These are phyloP conservation scores for Volucella inflata DNA, from an alignment of 2,888 invertebrate genomes.

Conservation along the genomic window DNA sequence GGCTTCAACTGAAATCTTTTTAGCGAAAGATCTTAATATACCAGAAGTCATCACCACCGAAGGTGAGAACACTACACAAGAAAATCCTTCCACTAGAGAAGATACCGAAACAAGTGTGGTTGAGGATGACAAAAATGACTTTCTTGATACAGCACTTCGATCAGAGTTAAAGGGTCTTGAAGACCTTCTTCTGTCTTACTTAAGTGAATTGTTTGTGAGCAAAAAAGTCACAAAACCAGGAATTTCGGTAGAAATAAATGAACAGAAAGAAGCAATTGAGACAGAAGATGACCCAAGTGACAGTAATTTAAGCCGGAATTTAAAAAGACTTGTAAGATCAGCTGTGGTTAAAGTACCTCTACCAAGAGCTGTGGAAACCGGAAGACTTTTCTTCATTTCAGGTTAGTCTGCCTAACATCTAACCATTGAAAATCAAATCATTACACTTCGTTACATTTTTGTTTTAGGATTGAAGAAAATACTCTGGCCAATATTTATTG, in stretches of 20 bases:
- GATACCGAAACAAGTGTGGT: not conserved
- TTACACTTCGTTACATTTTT: not conserved
- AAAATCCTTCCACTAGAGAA: not conserved
- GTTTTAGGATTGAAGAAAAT: slow-evolving; percentile 92
- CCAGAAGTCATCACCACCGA: no score
- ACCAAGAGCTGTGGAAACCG: slow-evolving; percentile 86
- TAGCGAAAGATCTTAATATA: no score
- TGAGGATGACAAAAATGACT: not conserved
- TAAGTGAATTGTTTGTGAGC: slow-evolving; percentile 74
- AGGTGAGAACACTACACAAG: no score
- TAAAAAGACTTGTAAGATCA: slow-evolving; percentile 83
- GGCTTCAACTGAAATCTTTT: no score
- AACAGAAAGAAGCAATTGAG: slow-evolving; percentile 82
- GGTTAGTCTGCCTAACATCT: slow-evolving; percentile 87
- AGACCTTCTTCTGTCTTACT: slow-evolving; percentile 79
- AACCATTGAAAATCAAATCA: not conserved
- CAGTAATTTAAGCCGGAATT: slow-evolving; percentile 85
- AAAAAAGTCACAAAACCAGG: slow-evolving; percentile 76
- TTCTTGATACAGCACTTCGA: slow-evolving; percentile 58
- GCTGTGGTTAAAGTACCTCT: slow-evolving; percentile 86
- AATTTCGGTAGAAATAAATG: slow-evolving; percentile 79
- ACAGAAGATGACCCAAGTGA: slow-evolving; percentile 84
- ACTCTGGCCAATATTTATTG: slow-evolving; percentile 91
- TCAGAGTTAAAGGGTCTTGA: slow-evolving; percentile 79
- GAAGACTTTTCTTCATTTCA: slow-evolving; percentile 87